These are phyloP conservation scores for Dendrocincla fuliginosa DNA, from an alignment of 2,797 vertebrate species.

Conservation along the genomic window DNA sequence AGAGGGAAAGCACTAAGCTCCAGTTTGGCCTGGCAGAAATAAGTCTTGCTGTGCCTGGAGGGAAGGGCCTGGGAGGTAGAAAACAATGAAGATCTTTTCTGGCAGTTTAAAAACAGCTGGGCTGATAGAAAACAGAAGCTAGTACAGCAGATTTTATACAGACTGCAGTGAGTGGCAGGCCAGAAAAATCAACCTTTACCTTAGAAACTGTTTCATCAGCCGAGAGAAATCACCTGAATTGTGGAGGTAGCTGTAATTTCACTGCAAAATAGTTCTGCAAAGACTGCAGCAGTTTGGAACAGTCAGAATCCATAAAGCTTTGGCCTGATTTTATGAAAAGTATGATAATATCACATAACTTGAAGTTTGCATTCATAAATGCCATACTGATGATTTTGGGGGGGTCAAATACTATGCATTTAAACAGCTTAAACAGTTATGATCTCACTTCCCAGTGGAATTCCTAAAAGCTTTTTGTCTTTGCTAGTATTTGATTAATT, in stretches of 20 bases:
- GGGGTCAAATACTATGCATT: not conserved
- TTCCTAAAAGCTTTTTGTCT: not conserved
- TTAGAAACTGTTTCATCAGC: not conserved
- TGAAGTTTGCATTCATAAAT: not conserved
- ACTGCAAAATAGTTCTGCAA: not conserved
- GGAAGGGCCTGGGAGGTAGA: slow-evolving; percentile 83
- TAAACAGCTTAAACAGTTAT: not conserved
- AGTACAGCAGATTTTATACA: slow-evolving; percentile 80
- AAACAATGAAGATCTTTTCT: slow-evolving; percentile 83
- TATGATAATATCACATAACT: not conserved
- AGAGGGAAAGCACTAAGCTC: slow-evolving; percentile 80
- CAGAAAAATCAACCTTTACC: not conserved
- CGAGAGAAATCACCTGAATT: not conserved
- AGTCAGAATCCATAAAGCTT: not conserved
- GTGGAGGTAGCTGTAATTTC: not conserved
- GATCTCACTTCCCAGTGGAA: not conserved
- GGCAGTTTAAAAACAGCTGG: slow-evolving; percentile 82
- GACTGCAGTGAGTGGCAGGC: slow-evolving; percentile 11
- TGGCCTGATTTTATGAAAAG: not conserved
- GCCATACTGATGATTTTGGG: not conserved
- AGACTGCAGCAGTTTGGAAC: not conserved
- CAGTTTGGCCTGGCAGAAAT: slow-evolving; percentile 79
- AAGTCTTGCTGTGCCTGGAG: slow-evolving; percentile 72
- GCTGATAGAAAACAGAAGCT: slow-evolving; percentile 76
- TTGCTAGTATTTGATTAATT: not conserved